Conservation (phyloP, 2,888 invertebrate genomes). For the Cephus runcator region DNA sequence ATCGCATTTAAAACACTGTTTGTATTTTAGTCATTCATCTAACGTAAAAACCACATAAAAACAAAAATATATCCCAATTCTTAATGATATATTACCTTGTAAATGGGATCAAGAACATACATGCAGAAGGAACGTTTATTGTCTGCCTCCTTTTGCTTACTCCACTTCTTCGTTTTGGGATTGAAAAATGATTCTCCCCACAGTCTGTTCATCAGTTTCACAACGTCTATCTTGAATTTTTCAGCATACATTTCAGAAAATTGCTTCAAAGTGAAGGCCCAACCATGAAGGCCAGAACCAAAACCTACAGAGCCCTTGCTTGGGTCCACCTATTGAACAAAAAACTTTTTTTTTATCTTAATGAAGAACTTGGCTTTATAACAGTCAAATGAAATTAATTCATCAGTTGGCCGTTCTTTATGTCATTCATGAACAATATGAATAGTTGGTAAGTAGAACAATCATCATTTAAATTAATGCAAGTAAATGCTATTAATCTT, state of each 20-base stretch:
- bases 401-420: conserved; percentile 33
- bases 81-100: conserved; percentile 75
- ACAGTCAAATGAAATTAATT: neutral
- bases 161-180: conserved; percentile 97
- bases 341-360: neutral
- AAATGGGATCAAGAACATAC: conserved; percentile 99
- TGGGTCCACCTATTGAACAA: conserved; percentile 81
- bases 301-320: conserved; percentile 99
- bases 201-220: conserved; percentile 95
- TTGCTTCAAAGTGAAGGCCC: conserved; percentile 99
- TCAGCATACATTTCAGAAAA: conserved; percentile 99
- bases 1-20: no score
- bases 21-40: no score
- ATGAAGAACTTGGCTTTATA: conserved; percentile 4
- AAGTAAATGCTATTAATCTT: no score
- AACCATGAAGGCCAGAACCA: conserved; percentile 99
- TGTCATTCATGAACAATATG: conserved; percentile 9
- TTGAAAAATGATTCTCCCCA: conserved; percentile 99
- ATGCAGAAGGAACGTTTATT: conserved; percentile 98
- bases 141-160: conserved; percentile 88
- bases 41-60: no score
- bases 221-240: conserved; percentile 97
- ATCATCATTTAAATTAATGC: conserved; percentile 15
- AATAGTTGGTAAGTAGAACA: conserved; percentile 14
- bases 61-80: no score